Evolutionary conservation across 1,140 invertebrate species (phyloP).

Genomic region (Hylaeus anthracinus): DNA sequence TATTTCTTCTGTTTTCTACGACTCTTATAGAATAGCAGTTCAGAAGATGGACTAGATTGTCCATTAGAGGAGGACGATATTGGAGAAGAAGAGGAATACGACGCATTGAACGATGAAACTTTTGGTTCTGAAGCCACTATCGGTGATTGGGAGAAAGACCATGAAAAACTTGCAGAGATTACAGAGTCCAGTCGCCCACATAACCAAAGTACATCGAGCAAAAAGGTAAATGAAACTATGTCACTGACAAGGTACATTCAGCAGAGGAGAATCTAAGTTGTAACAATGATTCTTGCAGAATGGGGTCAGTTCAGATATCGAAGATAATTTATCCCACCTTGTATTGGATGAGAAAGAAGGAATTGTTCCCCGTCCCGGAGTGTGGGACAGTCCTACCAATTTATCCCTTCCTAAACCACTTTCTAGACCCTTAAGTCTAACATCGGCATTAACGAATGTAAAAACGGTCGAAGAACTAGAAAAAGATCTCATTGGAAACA

Average conservation of each 20-base stretch:
- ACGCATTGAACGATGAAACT: conserved; percentile 94
- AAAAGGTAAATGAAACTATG: conserved; percentile 58
- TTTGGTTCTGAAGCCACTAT: conserved; percentile 87
- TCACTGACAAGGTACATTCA: neutral
- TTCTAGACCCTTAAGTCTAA: conserved; percentile 42
- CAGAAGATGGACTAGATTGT: conserved; percentile 75
- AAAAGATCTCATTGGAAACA: conserved; percentile 78
- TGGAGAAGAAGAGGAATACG: conserved; percentile 91
- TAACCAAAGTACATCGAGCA: conserved; percentile 64
- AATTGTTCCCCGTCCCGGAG: conserved; percentile 77
- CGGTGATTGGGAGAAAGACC: conserved; percentile 88
- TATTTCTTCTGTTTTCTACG: conserved; percentile 9
- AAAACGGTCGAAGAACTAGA: conserved; percentile 83
- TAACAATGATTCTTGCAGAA: conserved; percentile 68
- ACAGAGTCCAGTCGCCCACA: conserved; percentile 80
- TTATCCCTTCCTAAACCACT: conserved; percentile 66
- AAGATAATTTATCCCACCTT: conserved; percentile 82
- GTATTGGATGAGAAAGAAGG: conserved; percentile 83
- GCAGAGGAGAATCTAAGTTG: neutral
- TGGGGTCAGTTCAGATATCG: conserved; percentile 72
- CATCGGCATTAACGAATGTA: conserved; percentile 76
- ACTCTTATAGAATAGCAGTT: conserved; percentile 55
- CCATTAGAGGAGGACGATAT: conserved; percentile 83
- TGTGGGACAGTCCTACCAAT: conserved; percentile 79
- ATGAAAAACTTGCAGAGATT: conserved; percentile 85